Evolutionary conservation across 2,797 vertebrate genomes (phyloP).

Genomic region (Myripristis murdjan): DNA sequence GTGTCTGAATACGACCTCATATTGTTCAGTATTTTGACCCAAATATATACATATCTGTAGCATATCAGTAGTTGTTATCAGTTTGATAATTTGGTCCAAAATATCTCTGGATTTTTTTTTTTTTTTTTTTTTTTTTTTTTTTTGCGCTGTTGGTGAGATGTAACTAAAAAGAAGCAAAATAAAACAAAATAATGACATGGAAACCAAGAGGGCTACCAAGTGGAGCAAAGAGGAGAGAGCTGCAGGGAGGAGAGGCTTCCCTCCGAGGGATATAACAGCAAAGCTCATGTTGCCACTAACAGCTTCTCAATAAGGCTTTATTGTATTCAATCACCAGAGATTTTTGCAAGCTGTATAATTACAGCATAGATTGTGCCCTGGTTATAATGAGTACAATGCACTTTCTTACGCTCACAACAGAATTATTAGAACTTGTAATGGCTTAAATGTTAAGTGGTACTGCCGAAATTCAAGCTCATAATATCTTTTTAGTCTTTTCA

Average conservation of each 20-base stretch:
- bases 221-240: background rate
- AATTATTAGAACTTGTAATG: slow-evolving; percentile 5
- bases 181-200: background rate
- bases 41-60: too few relatives aligned
- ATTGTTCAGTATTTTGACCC: too few relatives aligned
- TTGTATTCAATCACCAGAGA: slow-evolving; percentile 37
- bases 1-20: too few relatives aligned
- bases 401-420: slow-evolving; percentile 3
- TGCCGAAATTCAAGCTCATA: background rate
- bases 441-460: background rate
- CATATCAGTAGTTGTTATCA: too few relatives aligned
- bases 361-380: slow-evolving; percentile 8
- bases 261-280: background rate
- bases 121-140: too few relatives aligned
- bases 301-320: slow-evolving; percentile 38
- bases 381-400: slow-evolving; percentile 22
- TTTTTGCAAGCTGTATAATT: slow-evolving; percentile 41
- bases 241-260: background rate
- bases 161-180: background rate
- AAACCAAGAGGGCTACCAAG: background rate
- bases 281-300: slow-evolving; percentile 28
- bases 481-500: background rate
- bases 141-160: background rate
- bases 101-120: too few relatives aligned
- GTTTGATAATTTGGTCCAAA: too few relatives aligned